phyloP scores from a whole-genome alignment of 1,140 invertebrate species.

The Magallana angulata region DNA sequence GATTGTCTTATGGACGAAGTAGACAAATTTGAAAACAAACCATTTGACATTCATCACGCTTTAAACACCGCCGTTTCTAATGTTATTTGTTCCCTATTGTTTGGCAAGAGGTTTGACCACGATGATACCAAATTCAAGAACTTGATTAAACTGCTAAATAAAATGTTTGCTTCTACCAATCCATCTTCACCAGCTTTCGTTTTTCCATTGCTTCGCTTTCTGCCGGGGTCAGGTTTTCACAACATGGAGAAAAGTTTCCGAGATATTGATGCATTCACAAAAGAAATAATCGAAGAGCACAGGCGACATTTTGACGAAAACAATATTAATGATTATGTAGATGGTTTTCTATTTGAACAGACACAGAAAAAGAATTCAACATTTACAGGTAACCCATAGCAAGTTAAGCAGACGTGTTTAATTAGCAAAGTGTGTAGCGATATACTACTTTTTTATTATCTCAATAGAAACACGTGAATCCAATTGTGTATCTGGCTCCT shows the following conservation, averaged over 20 bases:
- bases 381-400: constrained; percentile 24
- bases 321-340: constrained; percentile 55
- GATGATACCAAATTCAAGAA: constrained; percentile 75
- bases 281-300: constrained; percentile 42
- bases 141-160: constrained; percentile 33
- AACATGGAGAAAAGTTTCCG: not conserved
- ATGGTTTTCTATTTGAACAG: constrained; percentile 55
- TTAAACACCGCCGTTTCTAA: constrained; percentile 83
- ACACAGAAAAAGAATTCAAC: not conserved
- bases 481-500: too few relatives aligned
- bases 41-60: constrained; percentile 34
- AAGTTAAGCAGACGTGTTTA: too few relatives aligned
- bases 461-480: too few relatives aligned
- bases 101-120: constrained; percentile 84
- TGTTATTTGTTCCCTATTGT: constrained; percentile 92
- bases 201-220: not conserved
- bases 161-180: not conserved
- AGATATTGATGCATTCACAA: not conserved
- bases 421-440: too few relatives aligned
- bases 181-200: not conserved
- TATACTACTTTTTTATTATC: too few relatives aligned
- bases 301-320: constrained; percentile 50
- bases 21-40: constrained; percentile 13
- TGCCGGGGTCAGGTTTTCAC: not conserved
- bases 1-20: not conserved